A percentile compares a stretch with the other conserved stretches of the same genome.
Conservation (phyloP, 1,140 invertebrate species). For the Monomorium pharaonis region DNA sequence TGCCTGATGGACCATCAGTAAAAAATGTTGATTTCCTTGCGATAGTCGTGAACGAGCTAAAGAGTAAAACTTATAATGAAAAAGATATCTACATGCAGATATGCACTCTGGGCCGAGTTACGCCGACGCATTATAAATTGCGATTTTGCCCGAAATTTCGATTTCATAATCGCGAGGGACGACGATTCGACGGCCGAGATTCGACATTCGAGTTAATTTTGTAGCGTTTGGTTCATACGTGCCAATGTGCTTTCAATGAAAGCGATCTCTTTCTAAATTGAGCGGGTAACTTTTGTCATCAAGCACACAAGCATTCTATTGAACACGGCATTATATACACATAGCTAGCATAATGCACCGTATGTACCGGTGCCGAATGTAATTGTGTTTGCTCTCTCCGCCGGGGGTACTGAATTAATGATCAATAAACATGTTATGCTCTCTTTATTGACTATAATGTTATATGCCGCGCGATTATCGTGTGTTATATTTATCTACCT, state of each 20-base stretch:
- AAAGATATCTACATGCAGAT: neutral
- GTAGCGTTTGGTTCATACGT: neutral
- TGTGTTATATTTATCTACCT: conserved; percentile 31
- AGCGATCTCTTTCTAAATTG: conserved; percentile 32
- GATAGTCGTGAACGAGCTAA: neutral
- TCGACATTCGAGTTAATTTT: conserved; percentile 29
- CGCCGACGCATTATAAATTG: neutral
- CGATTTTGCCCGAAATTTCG: neutral
- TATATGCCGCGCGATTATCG: conserved; percentile 29
- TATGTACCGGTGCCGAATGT: conserved; percentile 22
- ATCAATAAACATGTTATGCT: conserved; percentile 50
- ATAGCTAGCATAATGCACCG: conserved; percentile 33
- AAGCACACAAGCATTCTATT: conserved; percentile 22
- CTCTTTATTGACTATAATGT: conserved; percentile 54
- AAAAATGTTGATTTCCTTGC: neutral
- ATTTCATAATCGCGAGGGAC: neutral
- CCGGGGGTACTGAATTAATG: conserved; percentile 49
- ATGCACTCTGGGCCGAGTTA: neutral
- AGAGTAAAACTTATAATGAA: neutral
- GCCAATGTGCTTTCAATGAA: neutral
- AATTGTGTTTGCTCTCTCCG: conserved; percentile 44
- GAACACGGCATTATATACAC: conserved; percentile 32
- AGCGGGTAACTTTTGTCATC: conserved; percentile 45
- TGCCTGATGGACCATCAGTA: conserved; percentile 6
- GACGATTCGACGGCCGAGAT: neutral